Conservation (phyloP, 92 coral and sea anemone species). For the Palythoa caribaeorum region DNA sequence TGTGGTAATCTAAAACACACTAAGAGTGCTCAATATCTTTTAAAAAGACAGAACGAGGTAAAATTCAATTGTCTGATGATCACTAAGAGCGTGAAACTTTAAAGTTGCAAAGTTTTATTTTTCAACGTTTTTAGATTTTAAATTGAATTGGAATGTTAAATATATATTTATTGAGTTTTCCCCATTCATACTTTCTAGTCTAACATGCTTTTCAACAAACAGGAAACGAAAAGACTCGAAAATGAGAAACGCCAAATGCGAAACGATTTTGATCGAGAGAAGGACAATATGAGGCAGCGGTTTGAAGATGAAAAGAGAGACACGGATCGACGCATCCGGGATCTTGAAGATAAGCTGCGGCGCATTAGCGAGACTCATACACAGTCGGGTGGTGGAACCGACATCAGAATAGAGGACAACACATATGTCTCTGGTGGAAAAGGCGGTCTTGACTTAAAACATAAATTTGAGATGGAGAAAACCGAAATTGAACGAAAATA, state of each 20-base stretch:
- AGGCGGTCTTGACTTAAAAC: conserved; percentile 16
- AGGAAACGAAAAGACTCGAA: conserved; percentile 25
- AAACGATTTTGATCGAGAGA: conserved; percentile 28
- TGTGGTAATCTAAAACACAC: too few relatives aligned
- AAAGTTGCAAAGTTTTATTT: too few relatives aligned
- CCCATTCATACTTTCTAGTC: neutral
- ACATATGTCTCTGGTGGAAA: neutral
- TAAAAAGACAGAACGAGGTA: too few relatives aligned
- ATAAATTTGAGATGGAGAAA: conserved; percentile 40
- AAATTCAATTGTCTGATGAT: too few relatives aligned
- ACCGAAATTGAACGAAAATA: conserved; percentile 34
- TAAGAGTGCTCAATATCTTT: too few relatives aligned
- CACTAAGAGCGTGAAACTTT: too few relatives aligned
- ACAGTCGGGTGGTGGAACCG: conserved; percentile 40
- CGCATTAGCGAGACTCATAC: neutral
- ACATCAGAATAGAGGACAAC: conserved; percentile 11
- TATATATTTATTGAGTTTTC: too few relatives aligned
- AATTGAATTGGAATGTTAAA: too few relatives aligned
- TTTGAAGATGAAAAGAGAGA: conserved; percentile 33
- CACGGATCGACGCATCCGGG: conserved; percentile 29
- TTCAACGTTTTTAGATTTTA: too few relatives aligned
- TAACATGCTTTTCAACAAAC: neutral
- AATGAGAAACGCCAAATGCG: conserved; percentile 31
- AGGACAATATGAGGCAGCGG: conserved; percentile 28
- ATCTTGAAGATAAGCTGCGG: conserved; percentile 22